phyloP scores from a whole-genome alignment of 2,888 invertebrate species.

The Epistrophe eligans region DNA sequence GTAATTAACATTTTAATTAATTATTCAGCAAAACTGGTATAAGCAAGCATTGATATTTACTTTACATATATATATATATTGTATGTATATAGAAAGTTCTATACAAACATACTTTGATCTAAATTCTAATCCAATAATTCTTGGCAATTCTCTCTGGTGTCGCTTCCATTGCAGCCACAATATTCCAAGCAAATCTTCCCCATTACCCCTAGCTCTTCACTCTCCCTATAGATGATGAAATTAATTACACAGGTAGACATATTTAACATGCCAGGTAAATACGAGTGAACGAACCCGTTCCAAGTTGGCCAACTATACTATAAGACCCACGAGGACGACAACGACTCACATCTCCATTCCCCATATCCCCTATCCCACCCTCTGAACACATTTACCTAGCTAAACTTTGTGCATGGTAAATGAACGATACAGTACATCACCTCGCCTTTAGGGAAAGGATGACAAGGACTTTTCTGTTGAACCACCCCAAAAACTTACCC shows the following conservation, averaged over 20 bases:
- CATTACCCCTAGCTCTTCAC: background rate
- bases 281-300: slow-evolving; percentile 61
- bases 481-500: background rate
- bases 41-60: slow-evolving; percentile 33
- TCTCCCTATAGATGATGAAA: slow-evolving; percentile 54
- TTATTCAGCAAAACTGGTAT: slow-evolving; percentile 66
- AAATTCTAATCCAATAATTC: slow-evolving; percentile 75
- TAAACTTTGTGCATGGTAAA: slow-evolving; percentile 59
- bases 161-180: slow-evolving; percentile 28
- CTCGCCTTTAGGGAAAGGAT: slow-evolving; percentile 35
- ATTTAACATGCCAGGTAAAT: slow-evolving; percentile 65
- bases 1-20: slow-evolving; percentile 74
- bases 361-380: too few relatives aligned
- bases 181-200: background rate
- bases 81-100: slow-evolving; percentile 18
- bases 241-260: slow-evolving; percentile 76
- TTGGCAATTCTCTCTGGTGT: slow-evolving; percentile 42
- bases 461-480: slow-evolving; percentile 46
- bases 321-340: background rate
- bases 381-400: slow-evolving; percentile 12
- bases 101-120: slow-evolving; percentile 66
- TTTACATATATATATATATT: too few relatives aligned
- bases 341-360: background rate
- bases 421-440: slow-evolving; percentile 31
- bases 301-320: slow-evolving; percentile 17